Percentiles rank a stretch among this genome's conserved stretches.
These are phyloP conservation scores for Lineus longissimus DNA, from an alignment of 1,140 invertebrate genomes.

Conservation along the genomic window DNA sequence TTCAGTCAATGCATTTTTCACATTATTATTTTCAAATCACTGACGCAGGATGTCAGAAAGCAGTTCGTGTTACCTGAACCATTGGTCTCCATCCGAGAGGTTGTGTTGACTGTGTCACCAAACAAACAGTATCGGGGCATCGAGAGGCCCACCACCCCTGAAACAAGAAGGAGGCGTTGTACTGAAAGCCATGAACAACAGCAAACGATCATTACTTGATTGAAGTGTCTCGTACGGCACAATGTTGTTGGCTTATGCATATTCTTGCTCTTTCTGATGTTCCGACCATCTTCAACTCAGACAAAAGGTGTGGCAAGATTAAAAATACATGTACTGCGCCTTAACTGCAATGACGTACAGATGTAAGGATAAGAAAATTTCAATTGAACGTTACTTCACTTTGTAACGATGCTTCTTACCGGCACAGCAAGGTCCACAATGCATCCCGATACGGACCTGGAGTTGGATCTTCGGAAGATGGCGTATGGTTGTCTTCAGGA, in stretches of 20 bases:
- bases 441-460: constrained; percentile 85
- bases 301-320: background rate
- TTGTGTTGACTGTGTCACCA: constrained; percentile 40
- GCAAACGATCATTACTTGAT: background rate
- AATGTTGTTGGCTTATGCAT: background rate
- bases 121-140: constrained; percentile 39
- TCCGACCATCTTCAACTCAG: background rate
- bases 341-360: background rate
- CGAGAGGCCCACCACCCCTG: constrained; percentile 39
- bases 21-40: background rate
- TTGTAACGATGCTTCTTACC: constrained; percentile 9
- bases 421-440: background rate
- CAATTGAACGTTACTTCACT: background rate
- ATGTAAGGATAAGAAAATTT: background rate
- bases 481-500: constrained; percentile 72
- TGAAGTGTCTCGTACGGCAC: background rate
- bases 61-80: constrained; percentile 17
- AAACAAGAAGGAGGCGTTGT: constrained; percentile 21
- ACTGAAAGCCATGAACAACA: background rate
- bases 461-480: constrained; percentile 80
- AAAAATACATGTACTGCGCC: too few species aligned
- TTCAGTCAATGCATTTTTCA: background rate
- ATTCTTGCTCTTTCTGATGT: background rate
- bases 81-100: constrained; percentile 37
- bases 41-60: too few species aligned